Conservation (phyloP, 2,888 invertebrate species). For the Heliconius erato region DNA sequence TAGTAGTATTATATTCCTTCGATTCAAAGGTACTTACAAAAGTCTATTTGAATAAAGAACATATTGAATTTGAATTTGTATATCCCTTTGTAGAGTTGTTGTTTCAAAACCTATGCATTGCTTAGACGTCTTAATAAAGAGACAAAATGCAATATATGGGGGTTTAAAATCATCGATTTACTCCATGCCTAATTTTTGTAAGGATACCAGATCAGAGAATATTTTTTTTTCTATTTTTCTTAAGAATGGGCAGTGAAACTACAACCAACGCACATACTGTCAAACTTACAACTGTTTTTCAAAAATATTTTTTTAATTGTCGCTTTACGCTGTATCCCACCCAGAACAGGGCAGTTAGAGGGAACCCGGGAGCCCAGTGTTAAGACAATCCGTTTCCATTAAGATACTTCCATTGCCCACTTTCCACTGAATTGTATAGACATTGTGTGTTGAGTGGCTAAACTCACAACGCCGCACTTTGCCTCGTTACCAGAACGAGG, state of each 20-base stretch:
- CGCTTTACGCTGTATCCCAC: no score
- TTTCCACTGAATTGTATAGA: neutral
- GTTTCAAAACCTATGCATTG: neutral
- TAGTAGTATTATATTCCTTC: neutral
- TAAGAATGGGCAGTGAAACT: no score
- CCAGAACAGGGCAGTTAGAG: no score
- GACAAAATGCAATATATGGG: neutral
- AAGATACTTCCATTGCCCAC: neutral
- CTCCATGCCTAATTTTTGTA: no score
- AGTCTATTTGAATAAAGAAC: neutral
- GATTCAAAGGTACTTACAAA: conserved; percentile 6
- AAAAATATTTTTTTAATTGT: no score
- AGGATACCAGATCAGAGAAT: no score
- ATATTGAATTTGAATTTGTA: neutral
- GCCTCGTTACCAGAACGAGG: neutral
- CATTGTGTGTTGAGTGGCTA: neutral
- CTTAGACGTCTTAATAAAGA: neutral
- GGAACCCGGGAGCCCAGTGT: no score
- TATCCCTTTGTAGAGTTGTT: neutral
- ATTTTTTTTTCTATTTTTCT: no score
- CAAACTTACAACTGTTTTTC: no score
- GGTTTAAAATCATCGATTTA: no score
- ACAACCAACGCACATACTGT: no score
- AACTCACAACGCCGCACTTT: neutral
- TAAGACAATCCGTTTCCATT: no score